phyloP scores from a whole-genome alignment of 2,888 invertebrate species.

The Spicauda simplicius region DNA sequence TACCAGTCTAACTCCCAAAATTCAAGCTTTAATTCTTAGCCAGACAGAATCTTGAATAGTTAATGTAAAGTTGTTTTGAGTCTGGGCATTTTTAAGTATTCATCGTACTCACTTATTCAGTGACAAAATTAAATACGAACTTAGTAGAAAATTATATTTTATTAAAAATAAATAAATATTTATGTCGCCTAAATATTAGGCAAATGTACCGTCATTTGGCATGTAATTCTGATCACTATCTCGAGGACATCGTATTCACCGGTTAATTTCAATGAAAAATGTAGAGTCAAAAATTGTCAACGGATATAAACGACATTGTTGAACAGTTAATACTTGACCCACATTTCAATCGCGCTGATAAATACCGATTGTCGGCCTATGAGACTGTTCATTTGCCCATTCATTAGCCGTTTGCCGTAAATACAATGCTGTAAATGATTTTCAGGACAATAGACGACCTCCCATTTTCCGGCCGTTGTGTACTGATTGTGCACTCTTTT shows the following conservation, averaged over 20 bases:
- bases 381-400: conserved; percentile 26
- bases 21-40: too few relatives aligned
- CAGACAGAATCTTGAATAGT: too few relatives aligned
- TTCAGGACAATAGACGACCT: conserved; percentile 30
- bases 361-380: conserved; percentile 25
- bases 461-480: conserved; percentile 27
- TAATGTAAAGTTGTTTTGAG: too few relatives aligned
- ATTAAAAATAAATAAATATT: too few relatives aligned
- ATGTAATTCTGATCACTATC: background rate
- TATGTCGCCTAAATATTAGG: too few relatives aligned
- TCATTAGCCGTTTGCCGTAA: conserved; percentile 32
- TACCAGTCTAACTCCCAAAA: too few relatives aligned
- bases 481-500: conserved; percentile 17
- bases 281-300: conserved; percentile 18
- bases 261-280: background rate
- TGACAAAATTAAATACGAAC: too few relatives aligned
- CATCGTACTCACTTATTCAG: too few relatives aligned
- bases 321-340: conserved; percentile 20
- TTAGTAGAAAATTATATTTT: too few relatives aligned
- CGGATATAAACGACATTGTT: conserved; percentile 21
- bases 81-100: too few relatives aligned
- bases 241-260: background rate
- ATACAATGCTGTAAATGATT: conserved; percentile 32
- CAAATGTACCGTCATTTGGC: background rate
- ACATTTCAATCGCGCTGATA: conserved; percentile 13